phyloP scores from a whole-genome alignment of 1,140 invertebrate species.

The Metopolophium dirhodum region DNA sequence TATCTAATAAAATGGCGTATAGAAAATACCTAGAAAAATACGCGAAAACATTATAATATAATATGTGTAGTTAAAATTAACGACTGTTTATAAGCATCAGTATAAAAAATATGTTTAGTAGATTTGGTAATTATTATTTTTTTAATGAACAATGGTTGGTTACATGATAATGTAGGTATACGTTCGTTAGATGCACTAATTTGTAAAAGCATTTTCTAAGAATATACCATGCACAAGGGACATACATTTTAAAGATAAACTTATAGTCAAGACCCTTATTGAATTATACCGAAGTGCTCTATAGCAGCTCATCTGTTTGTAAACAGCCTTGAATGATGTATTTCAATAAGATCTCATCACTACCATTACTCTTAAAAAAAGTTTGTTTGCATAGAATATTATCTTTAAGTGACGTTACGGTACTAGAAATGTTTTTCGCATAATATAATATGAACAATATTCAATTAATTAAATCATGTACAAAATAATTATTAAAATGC shows the following conservation, averaged over 20 bases:
- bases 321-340: not conserved
- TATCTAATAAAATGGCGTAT: not conserved
- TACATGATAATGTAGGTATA: not conserved
- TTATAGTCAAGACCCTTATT: not conserved
- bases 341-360: slow-evolving; percentile 7
- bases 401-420: not conserved
- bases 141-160: not conserved
- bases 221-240: not conserved
- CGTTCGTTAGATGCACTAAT: slow-evolving; percentile 24
- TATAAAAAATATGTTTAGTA: not conserved
- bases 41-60: not conserved
- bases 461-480: slow-evolving; percentile 21
- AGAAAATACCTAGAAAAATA: not conserved
- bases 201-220: not conserved
- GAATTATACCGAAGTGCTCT: not conserved
- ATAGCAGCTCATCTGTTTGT: not conserved
- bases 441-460: too few species aligned
- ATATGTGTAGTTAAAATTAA: not conserved
- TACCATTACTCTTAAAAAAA: not conserved
- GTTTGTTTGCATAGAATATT: not conserved
- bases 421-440: not conserved
- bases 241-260: slow-evolving; percentile 1
- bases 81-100: not conserved
- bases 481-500: slow-evolving; percentile 22
- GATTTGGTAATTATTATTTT: not conserved